Evolutionary conservation across 1,140 invertebrate genomes (phyloP), one percentile per base, ranked within the genome.

Genomic region (Drosophila neocordata): DNA sequence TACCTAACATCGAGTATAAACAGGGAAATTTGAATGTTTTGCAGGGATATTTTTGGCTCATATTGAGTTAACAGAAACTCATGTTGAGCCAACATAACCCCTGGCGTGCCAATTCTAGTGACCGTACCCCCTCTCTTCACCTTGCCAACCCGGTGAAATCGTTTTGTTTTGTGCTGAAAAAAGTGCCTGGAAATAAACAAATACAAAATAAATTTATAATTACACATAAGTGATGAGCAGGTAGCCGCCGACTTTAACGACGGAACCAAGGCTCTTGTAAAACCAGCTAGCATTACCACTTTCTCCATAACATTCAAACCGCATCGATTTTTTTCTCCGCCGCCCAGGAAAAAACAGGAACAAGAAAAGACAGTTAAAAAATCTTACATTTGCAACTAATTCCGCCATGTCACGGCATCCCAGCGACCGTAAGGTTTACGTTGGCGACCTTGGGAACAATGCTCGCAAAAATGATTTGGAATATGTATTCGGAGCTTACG

Each of bases 401-500:
- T 24, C 65, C 57, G 37, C 38, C 24, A 96, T 96, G 95, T 96
- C 95, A 67, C 93, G 96, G 44, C 95, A 96, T 91, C 94, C 95
- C 63, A 94, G 95, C 44, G 98, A 99, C 90, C 97, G 97, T 81
- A 99, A 99, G 92, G 95, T 99, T 8, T 99, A 99, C 92, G 97
- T 99, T 22, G 98, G 98, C 37, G 98, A 99, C 93, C 93, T 99
- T 89, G 96, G 95, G 55, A 96, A 95, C 87, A 96, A 95, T 91
- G 96, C 96, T n/a, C 96, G 96, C 15, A 97, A 97, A 91, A 96
- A 97, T 84, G 97, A 98, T 92, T 92, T 98, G 48, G 97, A 98
- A 92, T 96, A 98, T 92, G 96, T 97, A 7, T 99, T 99, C 92
- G 95, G 96, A 58, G 97, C 98, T 81, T 99, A 99, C 92, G 98